Percentiles rank a stretch among this genome's conserved stretches.
phyloP scores from a whole-genome alignment of 1,140 invertebrate species.

The Conus betulinus region DNA sequence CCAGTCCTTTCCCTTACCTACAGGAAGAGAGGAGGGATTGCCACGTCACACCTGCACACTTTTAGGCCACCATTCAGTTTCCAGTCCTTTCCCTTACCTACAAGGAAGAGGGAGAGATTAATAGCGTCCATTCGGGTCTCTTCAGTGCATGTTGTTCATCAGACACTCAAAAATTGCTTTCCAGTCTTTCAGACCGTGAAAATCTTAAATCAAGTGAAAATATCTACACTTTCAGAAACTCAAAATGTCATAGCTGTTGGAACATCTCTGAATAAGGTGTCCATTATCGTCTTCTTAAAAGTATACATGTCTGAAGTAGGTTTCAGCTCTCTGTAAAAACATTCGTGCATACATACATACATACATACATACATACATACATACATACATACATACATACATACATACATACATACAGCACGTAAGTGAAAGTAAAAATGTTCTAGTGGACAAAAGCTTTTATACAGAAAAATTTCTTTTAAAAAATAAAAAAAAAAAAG shows the following conservation, averaged over 20 bases:
- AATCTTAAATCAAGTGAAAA: not conserved
- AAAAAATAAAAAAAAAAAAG: too few relatives aligned
- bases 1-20: too few relatives aligned
- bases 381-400: not conserved
- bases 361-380: conserved; percentile 12
- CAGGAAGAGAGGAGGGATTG: too few relatives aligned
- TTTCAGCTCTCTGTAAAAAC: not conserved
- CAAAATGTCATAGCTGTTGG: not conserved
- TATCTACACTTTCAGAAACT: not conserved
- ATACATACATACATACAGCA: not conserved
- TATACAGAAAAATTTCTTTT: too few relatives aligned
- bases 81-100: too few relatives aligned
- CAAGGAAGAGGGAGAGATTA: too few relatives aligned
- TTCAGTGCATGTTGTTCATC: too few relatives aligned
- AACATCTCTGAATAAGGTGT: not conserved
- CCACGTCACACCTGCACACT: too few relatives aligned
- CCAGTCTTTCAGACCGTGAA: not conserved
- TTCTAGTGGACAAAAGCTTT: not conserved
- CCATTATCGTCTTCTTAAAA: too few relatives aligned
- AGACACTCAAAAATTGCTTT: too few relatives aligned
- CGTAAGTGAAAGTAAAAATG: not conserved
- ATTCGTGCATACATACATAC: not conserved
- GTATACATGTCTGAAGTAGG: not conserved
- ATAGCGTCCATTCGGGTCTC: too few relatives aligned
- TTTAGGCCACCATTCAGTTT: too few relatives aligned